Evolutionary conservation across 2,113 vertebrate species (phyloP).

Genomic region (Peromyscus polionotus): DNA sequence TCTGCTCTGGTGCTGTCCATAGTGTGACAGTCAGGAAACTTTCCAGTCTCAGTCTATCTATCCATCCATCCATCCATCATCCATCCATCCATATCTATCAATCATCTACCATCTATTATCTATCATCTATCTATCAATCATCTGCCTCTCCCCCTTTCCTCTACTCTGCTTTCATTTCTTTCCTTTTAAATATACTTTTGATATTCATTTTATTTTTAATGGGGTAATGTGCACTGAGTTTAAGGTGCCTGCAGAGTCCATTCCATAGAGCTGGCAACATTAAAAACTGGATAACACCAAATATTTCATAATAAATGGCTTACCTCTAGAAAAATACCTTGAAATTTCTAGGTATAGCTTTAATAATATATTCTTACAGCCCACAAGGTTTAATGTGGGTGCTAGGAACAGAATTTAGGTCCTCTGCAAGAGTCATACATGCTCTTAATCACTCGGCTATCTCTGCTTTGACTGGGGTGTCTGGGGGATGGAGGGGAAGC

Average conservation of each 20-base stretch:
- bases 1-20: not conserved
- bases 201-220: not conserved
- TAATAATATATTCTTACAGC: too few relatives aligned
- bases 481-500: not conserved
- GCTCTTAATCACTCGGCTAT: not conserved
- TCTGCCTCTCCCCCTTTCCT: not conserved
- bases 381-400: not conserved
- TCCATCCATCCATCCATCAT: too few relatives aligned
- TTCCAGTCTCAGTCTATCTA: not conserved
- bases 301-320: too few relatives aligned
- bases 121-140: too few relatives aligned
- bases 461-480: not conserved
- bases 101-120: too few relatives aligned
- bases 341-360: too few relatives aligned
- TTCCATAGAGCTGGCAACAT: not conserved
- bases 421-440: not conserved
- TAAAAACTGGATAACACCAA: too few relatives aligned
- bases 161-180: not conserved
- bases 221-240: not conserved
- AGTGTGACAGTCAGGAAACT: not conserved
- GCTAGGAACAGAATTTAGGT: not conserved
- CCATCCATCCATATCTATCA: too few relatives aligned
- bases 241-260: too few relatives aligned
- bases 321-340: too few relatives aligned
- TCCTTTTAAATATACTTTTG: not conserved